Evolutionary conservation across 2,797 vertebrate species (phyloP).

Genomic region (Trachops cirrhosus): DNA sequence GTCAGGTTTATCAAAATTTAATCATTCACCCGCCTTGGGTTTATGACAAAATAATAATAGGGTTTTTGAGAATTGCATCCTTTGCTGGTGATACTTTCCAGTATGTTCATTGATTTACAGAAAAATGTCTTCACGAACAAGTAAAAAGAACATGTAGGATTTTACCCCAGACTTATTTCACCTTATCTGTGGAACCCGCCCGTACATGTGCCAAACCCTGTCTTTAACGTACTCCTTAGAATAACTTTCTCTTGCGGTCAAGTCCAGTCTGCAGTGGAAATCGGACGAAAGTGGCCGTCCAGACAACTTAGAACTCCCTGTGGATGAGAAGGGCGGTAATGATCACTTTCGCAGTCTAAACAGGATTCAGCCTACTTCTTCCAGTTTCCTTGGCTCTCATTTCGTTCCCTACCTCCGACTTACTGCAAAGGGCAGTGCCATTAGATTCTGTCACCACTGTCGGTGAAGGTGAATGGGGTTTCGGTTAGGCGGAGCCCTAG

Average conservation of each 20-base stretch:
- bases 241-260: background rate
- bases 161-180: background rate
- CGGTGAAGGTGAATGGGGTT: background rate
- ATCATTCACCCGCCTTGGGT: background rate
- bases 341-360: background rate
- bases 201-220: background rate
- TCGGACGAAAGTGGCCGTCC: background rate
- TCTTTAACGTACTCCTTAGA: background rate
- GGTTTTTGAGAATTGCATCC: background rate
- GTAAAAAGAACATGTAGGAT: background rate
- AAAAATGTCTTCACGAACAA: constrained; percentile 2
- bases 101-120: background rate
- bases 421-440: rapidly evolving
- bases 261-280: background rate
- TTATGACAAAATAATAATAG: constrained; percentile 34
- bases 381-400: background rate
- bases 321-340: background rate
- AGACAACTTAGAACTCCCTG: background rate
- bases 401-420: background rate
- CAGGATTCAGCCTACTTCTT: background rate
- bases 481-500: too few species aligned
- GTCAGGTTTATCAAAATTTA: constrained; percentile 28
- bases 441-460: background rate
- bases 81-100: background rate
- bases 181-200: background rate